These are phyloP conservation scores for Watersipora subatra DNA, from an alignment of 1,140 invertebrate species.

Conservation along the genomic window DNA sequence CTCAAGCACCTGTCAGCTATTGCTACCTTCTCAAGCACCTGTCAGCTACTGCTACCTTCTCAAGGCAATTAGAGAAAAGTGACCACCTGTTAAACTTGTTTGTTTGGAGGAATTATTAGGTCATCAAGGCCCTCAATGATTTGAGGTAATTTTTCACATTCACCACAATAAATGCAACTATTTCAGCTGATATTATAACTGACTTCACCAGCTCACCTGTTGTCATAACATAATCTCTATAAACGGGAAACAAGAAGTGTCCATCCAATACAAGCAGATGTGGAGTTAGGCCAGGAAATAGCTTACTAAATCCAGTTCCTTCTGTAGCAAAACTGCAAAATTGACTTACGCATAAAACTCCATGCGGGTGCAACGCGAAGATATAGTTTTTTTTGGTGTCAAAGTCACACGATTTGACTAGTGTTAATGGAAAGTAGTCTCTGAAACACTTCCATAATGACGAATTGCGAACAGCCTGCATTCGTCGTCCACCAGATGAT, in stretches of 20 bases:
- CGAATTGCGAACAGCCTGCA: slow-evolving; percentile 52
- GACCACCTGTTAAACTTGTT: no score
- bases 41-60: no score
- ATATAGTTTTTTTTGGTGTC: slow-evolving; percentile 69
- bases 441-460: slow-evolving; percentile 57
- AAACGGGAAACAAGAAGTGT: slow-evolving; percentile 69
- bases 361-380: slow-evolving; percentile 77
- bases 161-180: no score
- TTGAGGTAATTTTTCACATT: no score
- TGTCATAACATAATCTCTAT: slow-evolving; percentile 53
- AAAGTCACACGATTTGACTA: slow-evolving; percentile 67
- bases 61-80: no score
- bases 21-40: no score
- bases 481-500: slow-evolving; percentile 49
- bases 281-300: slow-evolving; percentile 64
- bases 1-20: no score
- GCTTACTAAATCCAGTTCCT: slow-evolving; percentile 51
- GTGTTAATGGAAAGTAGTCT: slow-evolving; percentile 68
- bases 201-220: no score
- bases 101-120: no score
- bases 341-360: slow-evolving; percentile 60
- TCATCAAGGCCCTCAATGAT: no score
- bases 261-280: slow-evolving; percentile 59
- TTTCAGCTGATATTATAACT: no score
- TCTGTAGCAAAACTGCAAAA: slow-evolving; percentile 68